Evolutionary conservation across 2,797 vertebrate species (phyloP).

Genomic region (Aeoliscus strigatus): DNA sequence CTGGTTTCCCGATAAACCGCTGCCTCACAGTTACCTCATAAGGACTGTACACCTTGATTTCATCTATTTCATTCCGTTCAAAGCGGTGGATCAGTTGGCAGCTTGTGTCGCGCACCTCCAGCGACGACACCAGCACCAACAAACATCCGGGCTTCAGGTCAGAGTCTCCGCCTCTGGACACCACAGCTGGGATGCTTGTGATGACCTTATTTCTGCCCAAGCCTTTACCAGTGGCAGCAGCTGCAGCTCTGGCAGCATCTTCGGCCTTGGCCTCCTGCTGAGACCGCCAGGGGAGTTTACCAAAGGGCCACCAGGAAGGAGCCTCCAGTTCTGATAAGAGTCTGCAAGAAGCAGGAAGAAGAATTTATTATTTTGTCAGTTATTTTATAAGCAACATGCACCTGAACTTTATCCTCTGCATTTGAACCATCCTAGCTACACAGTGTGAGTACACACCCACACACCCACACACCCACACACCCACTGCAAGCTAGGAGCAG

Average conservation of each 20-base stretch:
- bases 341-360: constrained; percentile 62
- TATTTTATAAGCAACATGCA: no score
- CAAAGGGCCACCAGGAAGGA: constrained; percentile 94
- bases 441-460: no score
- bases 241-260: constrained; percentile 62
- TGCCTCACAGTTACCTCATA: constrained; percentile 89
- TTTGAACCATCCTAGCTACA: no score
- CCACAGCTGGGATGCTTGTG: constrained; percentile 78
- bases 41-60: constrained; percentile 80
- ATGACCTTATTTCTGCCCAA: constrained; percentile 73
- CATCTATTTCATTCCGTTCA: constrained; percentile 82
- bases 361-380: no score
- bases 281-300: constrained; percentile 81
- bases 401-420: no score
- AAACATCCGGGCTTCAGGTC: constrained; percentile 81
- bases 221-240: constrained; percentile 27
- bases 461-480: no score
- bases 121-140: constrained; percentile 74
- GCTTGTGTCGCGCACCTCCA: constrained; percentile 81
- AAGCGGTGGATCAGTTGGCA: constrained; percentile 81
- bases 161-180: constrained; percentile 74
- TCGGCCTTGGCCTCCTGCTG: constrained; percentile 67
- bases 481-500: no score
- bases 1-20: constrained; percentile 87
- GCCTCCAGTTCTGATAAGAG: constrained; percentile 88